Evolutionary conservation across 2,797 vertebrate genomes (phyloP), one percentile per base, ranked within the genome.

Genomic region (Austrolebias charrua): DNA sequence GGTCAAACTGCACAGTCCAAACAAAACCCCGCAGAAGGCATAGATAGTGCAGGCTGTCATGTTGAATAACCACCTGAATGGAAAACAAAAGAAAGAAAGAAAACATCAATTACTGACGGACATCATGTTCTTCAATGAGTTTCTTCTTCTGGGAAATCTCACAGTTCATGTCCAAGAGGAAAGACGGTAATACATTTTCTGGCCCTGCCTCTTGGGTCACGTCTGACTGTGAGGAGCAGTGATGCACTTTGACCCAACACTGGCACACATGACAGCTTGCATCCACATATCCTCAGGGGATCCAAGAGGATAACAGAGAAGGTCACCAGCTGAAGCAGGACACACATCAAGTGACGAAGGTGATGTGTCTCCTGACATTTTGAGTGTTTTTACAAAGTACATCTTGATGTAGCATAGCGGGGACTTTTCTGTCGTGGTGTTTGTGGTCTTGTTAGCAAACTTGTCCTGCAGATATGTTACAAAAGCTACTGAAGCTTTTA

Each of bases 21-120:
- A 94, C 57, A 93, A 67, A 49, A 94, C 89, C 3, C 94, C 93
- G 8, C 94, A 96, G 87, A 96, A 95, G 20, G 95, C 94, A 1
- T 95, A 96, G 57, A 83, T 75, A 1, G 72, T 86, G 71, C 95
- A 96, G 50, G 85, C 56, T 0, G 78, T 60, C 66, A 81, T 74
- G 64, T 82, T 87, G 48, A 95, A 96, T 63, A 96, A 76, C 92
- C 92, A 93, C 86, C 91, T 92, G 66, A 46, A 60, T 14, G 38
- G 16, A 64, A 31, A 64, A 29, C 73, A 33, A 29, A 75, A 35
- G 35, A 10, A 47, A 52, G 6, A 50, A 11, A 60, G 50, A 52
- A 5, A 29, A 19, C 0, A 53, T 20, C 40, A 63, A 24, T 78
- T 16, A 48, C 13, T 33, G 19, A 52, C 2, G 13, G 4, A 53